Evolutionary conservation across 1,140 invertebrate species (phyloP).

Genomic region (Rhyacophila brunnea): DNA sequence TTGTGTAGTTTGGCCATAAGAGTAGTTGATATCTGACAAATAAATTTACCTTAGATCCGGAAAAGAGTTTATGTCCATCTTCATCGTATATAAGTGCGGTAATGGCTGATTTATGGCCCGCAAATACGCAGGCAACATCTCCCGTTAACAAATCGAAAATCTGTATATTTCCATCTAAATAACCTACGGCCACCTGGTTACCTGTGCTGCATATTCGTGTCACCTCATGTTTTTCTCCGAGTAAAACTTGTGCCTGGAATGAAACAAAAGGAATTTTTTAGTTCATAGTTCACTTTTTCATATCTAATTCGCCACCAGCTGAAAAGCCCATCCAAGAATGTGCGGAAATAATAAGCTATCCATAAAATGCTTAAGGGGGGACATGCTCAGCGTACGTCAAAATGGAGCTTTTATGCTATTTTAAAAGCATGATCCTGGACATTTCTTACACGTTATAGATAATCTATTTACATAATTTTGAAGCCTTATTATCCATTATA

Average conservation of each 20-base stretch:
- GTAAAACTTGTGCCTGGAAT: constrained; percentile 65
- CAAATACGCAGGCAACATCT: constrained; percentile 75
- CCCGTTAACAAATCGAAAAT: constrained; percentile 73
- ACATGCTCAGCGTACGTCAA: no score
- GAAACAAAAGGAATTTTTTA: constrained; percentile 9
- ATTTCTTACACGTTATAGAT: no score
- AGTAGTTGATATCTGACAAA: background rate
- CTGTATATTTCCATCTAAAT: constrained; percentile 84
- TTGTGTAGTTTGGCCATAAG: no score
- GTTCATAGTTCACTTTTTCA: no score
- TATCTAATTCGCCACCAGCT: no score
- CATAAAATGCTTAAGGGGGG: no score
- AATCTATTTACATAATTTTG: no score
- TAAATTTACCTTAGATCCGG: constrained; percentile 76
- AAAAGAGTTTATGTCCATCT: constrained; percentile 77
- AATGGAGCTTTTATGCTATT: no score
- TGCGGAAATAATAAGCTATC: no score
- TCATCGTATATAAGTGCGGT: constrained; percentile 80
- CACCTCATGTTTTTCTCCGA: constrained; percentile 76
- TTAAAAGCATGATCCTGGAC: no score
- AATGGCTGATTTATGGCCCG: constrained; percentile 85
- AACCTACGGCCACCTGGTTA: constrained; percentile 84
- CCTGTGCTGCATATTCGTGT: constrained; percentile 69
- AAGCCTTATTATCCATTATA: no score
- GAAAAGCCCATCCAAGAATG: no score